Conservation (phyloP, 2,888 invertebrate genomes). For the Bedellia somnulentella region DNA sequence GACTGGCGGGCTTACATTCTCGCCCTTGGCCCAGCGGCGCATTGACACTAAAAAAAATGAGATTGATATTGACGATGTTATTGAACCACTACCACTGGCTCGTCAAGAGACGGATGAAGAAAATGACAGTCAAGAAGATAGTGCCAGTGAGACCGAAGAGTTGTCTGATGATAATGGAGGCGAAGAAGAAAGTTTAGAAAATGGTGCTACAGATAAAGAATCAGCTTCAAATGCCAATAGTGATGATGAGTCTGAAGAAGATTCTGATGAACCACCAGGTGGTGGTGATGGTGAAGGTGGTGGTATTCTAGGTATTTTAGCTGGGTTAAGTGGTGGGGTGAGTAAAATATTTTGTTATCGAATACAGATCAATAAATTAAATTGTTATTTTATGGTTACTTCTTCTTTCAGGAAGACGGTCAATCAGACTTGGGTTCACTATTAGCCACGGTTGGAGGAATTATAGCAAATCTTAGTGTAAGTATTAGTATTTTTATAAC, state of each 20-base stretch:
- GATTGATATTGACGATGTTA: slow-evolving; percentile 22
- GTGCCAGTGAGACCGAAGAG: slow-evolving; percentile 12
- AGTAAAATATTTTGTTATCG: slow-evolving; percentile 14
- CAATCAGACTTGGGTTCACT: slow-evolving; percentile 48
- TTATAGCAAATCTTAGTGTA: slow-evolving; percentile 45
- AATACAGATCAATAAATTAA: neutral
- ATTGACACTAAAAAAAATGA: slow-evolving; percentile 22
- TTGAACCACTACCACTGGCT: slow-evolving; percentile 24
- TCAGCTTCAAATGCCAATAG: slow-evolving; percentile 12
- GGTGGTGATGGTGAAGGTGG: slow-evolving; percentile 48
- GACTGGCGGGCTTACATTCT: neutral
- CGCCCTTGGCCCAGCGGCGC: slow-evolving; percentile 16
- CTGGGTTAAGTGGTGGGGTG: slow-evolving; percentile 48
- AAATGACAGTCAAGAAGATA: slow-evolving; percentile 13
- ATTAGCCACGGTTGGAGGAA: slow-evolving; percentile 42
- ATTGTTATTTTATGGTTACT: neutral
- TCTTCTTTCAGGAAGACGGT: slow-evolving; percentile 35
- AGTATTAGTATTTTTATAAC: slow-evolving; percentile 16
- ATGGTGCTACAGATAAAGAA: slow-evolving; percentile 6
- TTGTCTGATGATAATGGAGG: slow-evolving; percentile 12
- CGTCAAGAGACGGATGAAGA: slow-evolving; percentile 21
- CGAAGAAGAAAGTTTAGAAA: slow-evolving; percentile 10
- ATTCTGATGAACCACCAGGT: slow-evolving; percentile 38
- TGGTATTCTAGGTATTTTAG: slow-evolving; percentile 41
- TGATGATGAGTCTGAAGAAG: slow-evolving; percentile 24